A percentile compares a stretch with the other conserved stretches of the same genome.
Conservation (phyloP, 2,113 vertebrate genomes). For the Vidua macroura region DNA sequence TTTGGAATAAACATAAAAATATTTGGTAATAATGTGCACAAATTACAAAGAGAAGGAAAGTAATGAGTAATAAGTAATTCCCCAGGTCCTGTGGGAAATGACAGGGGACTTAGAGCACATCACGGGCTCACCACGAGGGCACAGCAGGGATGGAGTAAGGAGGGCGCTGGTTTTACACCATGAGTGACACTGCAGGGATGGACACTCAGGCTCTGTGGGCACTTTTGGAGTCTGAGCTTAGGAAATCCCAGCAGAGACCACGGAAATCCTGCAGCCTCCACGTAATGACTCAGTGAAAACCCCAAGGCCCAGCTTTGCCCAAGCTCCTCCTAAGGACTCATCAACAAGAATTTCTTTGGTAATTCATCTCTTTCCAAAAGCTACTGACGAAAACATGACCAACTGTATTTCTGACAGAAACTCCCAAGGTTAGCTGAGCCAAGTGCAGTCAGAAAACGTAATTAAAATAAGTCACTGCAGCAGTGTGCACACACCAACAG, state of each 20-base stretch:
- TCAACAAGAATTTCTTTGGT: background rate
- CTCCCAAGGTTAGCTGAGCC: background rate
- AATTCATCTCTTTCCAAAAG: background rate
- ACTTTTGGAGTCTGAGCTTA: background rate
- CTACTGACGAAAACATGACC: background rate
- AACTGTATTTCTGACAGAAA: background rate
- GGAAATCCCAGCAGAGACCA: background rate
- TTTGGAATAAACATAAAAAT: background rate
- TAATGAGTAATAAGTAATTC: background rate
- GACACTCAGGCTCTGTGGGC: background rate
- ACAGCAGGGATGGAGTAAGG: background rate
- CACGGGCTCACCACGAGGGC: accelerated
- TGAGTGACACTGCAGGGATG: background rate
- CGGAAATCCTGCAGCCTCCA: background rate
- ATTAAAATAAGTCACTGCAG: background rate
- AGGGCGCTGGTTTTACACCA: background rate
- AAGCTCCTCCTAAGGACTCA: background rate
- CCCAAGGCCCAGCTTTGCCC: background rate
- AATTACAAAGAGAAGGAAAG: background rate
- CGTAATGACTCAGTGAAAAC: background rate
- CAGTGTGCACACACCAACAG: conserved; percentile 4
- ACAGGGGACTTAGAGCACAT: background rate
- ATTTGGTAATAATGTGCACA: background rate
- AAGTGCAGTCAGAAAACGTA: background rate
- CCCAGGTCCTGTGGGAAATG: background rate